phyloP scores from a whole-genome alignment of 2,797 vertebrate species.

The Triplophysa yarkandensis region DNA sequence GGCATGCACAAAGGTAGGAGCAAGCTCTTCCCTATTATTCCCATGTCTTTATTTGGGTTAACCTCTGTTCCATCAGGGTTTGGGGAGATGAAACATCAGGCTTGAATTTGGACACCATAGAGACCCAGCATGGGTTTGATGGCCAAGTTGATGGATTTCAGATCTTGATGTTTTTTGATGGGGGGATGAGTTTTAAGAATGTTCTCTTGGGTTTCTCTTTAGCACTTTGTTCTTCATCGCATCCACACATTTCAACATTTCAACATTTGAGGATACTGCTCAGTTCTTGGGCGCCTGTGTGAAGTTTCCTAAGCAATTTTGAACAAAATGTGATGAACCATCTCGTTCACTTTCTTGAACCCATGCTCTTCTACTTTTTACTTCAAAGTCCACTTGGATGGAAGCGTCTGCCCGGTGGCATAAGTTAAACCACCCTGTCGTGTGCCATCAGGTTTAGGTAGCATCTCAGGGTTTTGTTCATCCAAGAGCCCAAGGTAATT shows the following conservation, averaged over 20 bases:
- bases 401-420: too few relatives aligned
- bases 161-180: too few relatives aligned
- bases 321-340: too few relatives aligned
- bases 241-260: conserved; percentile 10
- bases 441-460: neutral
- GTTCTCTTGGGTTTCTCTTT: neutral
- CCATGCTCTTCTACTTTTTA: neutral
- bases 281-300: conserved; percentile 13
- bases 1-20: conserved; percentile 99
- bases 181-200: neutral
- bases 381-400: too few relatives aligned
- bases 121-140: neutral
- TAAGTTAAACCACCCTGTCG: neutral
- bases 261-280: neutral
- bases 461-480: neutral
- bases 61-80: conserved; percentile 4
- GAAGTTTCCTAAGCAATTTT: conserved; percentile 5
- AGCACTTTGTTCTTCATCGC: conserved; percentile 5
- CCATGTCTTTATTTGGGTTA: conserved; percentile 31
- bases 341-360: neutral
- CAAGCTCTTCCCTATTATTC: neutral
- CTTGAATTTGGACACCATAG: conserved; percentile 7
- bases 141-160: neutral
- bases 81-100: neutral
- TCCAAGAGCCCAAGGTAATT: neutral